Evolutionary conservation across 1,140 invertebrate species (phyloP), one percentile per base, ranked within the genome.

Genomic region (Laupala kohalensis): DNA sequence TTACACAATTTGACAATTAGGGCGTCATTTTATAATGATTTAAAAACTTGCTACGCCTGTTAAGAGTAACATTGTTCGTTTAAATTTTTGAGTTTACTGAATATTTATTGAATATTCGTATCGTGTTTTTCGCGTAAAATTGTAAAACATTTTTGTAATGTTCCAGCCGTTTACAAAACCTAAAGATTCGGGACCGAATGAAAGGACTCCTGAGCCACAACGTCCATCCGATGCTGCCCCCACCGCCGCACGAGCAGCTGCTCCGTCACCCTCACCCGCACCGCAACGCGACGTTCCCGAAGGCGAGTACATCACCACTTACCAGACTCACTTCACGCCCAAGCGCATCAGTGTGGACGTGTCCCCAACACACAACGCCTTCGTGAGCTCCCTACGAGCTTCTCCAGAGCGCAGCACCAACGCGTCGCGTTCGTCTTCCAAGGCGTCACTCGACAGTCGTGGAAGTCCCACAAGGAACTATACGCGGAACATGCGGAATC

Each of bases 331-430:
- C 73, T 87, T 81, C 74, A 81, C 80, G 19, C 82, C 79, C 70
- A 86, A 83, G 70, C 83, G 83, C 74, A 86, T 89, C 37, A 87
- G 85, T 72, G 82, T 84, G 68, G 85, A 87, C 74, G 82, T 85
- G 69, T 89, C 87, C 77, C 86, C 88, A 6, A 85, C 88, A 25
- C 89, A 90, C 77, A 84, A 89, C 74, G 87, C 87, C 5, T 90
- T 89, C 81, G 89, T 88, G 3, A 85, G 86, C 71, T 88, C 88
- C 29, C 79, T 90, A 37, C 83, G 89, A 67, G 83, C 86, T 67
- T 84, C 87, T 64, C 84, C 86, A 13, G 80, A 83, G 67, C 78
- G 83, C 75, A 73, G 81, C 76, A 73, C 80, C 75, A 69, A 81
- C 79, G 75, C 82, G 25, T 83, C 84, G 19, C 29, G 79, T 69